These are phyloP conservation scores for Dryoscopus gambensis DNA, from an alignment of 2,113 vertebrate species.

Conservation along the genomic window DNA sequence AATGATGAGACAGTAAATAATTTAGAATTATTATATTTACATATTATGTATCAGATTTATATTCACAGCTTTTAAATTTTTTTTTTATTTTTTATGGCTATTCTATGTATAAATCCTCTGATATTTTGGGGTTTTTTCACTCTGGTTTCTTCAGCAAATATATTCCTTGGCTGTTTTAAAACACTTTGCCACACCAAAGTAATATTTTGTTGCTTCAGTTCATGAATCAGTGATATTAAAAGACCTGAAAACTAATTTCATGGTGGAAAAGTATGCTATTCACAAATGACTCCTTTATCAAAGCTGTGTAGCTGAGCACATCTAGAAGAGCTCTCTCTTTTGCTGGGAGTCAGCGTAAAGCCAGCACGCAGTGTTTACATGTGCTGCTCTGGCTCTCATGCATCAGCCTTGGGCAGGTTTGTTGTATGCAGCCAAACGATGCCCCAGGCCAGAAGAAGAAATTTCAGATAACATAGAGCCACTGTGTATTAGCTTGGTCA, in stretches of 20 bases:
- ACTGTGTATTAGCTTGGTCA: neutral
- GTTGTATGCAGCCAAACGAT: rapidly evolving
- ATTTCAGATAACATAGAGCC: neutral
- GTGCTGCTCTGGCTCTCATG: neutral
- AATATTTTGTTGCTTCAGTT: neutral
- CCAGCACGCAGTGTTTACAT: neutral
- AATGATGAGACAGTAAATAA: neutral
- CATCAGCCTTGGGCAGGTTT: neutral
- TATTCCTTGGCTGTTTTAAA: neutral
- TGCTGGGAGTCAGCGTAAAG: neutral
- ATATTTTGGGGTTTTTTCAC: neutral
- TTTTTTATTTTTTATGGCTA: neutral
- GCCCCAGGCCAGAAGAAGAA: neutral
- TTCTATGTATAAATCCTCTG: neutral
- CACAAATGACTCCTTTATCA: neutral
- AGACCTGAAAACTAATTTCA: neutral
- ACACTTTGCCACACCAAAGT: neutral
- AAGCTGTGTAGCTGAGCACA: neutral
- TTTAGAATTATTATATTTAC: neutral
- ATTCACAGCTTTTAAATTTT: neutral
- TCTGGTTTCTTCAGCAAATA: neutral
- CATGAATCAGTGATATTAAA: neutral
- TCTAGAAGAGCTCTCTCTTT: neutral
- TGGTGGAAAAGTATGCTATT: neutral
- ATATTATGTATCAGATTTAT: neutral